Evolutionary conservation across 2,888 invertebrate genomes (phyloP).

Genomic region (Trachelus iudaicus): DNA sequence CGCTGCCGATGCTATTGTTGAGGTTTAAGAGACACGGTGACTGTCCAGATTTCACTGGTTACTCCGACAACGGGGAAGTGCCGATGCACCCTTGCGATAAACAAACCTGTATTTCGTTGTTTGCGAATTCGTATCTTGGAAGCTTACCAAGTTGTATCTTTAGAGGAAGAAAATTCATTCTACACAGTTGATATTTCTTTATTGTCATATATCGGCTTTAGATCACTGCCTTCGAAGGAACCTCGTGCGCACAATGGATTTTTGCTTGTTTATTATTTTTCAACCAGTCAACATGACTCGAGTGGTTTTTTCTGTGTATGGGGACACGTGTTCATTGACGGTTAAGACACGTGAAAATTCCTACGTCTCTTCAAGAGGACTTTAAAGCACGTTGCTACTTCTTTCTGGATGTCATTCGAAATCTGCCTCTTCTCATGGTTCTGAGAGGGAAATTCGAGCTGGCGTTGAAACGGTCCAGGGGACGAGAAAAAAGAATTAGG

Average conservation of each 20-base stretch:
- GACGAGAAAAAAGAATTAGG: background rate
- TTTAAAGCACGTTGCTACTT: background rate
- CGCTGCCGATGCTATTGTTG: no score
- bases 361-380: background rate
- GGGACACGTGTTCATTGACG: background rate
- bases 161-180: background rate
- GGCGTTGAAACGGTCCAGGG: background rate
- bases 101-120: background rate
- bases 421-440: background rate
- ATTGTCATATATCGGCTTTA: background rate
- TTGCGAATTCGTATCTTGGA: background rate
- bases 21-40: background rate
- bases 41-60: background rate
- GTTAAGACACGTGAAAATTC: background rate
- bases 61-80: background rate
- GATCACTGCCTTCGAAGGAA: background rate
- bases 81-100: background rate
- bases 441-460: background rate
- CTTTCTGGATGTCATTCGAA: background rate
- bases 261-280: background rate
- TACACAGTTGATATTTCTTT: background rate
- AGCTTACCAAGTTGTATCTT: background rate
- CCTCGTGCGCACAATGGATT: background rate
- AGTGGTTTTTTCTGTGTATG: background rate
- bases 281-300: background rate